Percentiles rank a stretch among this genome's conserved stretches.
Conservation (phyloP, 2,113 vertebrate species). For the Colistium nudipinnis region DNA sequence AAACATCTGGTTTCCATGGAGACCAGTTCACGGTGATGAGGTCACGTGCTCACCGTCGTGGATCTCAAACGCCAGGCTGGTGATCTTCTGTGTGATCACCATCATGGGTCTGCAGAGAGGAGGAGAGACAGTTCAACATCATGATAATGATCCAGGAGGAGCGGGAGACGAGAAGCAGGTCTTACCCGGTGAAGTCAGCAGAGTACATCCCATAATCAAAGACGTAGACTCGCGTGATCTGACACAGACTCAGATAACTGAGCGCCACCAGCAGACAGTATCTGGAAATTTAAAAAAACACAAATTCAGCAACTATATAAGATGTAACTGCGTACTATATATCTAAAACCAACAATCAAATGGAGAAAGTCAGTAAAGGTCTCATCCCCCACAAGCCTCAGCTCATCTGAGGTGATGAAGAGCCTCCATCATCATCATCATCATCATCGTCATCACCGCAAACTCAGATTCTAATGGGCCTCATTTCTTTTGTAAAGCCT, state of each 20-base stretch:
- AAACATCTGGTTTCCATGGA: no score
- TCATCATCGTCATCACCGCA: no score
- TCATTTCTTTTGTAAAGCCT: no score
- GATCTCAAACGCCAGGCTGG: conserved; percentile 94
- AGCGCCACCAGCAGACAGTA: conserved; percentile 93
- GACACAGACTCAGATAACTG: conserved; percentile 95
- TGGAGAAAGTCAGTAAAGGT: no score
- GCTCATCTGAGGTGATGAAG: neutral
- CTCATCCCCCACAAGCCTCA: neutral
- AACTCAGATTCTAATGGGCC: no score
- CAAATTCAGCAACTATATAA: no score
- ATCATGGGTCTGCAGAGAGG: conserved; percentile 89
- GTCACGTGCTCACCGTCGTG: conserved; percentile 85
- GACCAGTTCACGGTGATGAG: neutral
- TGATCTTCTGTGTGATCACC: conserved; percentile 98
- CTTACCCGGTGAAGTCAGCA: conserved; percentile 95
- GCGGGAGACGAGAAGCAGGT: conserved; percentile 20
- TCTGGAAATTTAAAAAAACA: no score
- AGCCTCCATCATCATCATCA: neutral
- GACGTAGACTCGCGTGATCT: conserved; percentile 94
- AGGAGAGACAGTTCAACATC: no score
- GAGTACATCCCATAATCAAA: conserved; percentile 97
- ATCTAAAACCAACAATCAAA: no score
- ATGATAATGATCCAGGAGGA: no score
- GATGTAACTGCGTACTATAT: no score